These are phyloP conservation scores for Bellardia pandia DNA, from an alignment of 2,888 invertebrate species.

Conservation along the genomic window DNA sequence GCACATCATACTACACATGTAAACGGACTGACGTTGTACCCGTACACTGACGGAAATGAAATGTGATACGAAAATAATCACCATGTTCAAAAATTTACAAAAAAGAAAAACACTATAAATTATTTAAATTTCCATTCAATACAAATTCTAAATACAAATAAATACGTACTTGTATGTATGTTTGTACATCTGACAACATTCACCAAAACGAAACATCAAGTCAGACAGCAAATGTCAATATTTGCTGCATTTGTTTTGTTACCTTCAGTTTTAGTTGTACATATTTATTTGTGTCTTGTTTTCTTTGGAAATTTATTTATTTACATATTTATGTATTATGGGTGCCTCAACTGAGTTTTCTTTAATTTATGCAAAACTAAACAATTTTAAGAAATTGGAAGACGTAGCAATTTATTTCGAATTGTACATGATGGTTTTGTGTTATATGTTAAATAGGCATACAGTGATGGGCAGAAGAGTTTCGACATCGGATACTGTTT, in stretches of 20 bases:
- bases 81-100: conserved; percentile 52
- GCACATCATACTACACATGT: conserved; percentile 18
- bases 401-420: conserved; percentile 23
- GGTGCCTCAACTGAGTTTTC: conserved; percentile 32
- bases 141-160: conserved; percentile 40
- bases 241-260: conserved; percentile 66
- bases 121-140: conserved; percentile 62
- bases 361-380: conserved; percentile 70
- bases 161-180: background rate
- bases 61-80: conserved; percentile 68
- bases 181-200: conserved; percentile 6
- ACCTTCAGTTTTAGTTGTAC: conserved; percentile 27
- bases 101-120: conserved; percentile 53
- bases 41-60: conserved; percentile 67
- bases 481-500: too few relatives aligned
- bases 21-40: background rate
- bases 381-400: conserved; percentile 15
- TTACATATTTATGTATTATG: conserved; percentile 17
- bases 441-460: background rate
- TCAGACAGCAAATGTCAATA: conserved; percentile 67
- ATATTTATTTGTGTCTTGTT: conserved; percentile 26
- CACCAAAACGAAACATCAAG: conserved; percentile 40
- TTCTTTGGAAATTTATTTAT: conserved; percentile 53
- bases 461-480: conserved; percentile 43
- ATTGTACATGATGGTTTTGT: conserved; percentile 23